phyloP scores from a whole-genome alignment of 2,113 vertebrate species.

The Bambusicola thoracicus region DNA sequence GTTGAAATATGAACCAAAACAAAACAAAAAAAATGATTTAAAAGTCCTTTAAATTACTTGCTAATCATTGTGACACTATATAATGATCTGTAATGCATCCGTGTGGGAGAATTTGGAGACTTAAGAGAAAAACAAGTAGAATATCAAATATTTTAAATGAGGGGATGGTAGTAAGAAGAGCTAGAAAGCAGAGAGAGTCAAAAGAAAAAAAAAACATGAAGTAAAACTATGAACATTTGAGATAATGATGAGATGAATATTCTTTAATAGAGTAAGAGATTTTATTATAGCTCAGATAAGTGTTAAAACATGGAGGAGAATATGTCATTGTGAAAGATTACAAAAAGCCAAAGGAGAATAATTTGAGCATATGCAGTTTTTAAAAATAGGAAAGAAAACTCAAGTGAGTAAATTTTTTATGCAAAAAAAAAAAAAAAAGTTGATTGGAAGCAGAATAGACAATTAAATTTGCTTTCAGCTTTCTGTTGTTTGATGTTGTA shows the following conservation, averaged over 20 bases:
- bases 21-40: neutral
- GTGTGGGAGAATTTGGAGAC: neutral
- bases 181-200: neutral
- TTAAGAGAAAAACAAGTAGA: neutral
- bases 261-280: neutral
- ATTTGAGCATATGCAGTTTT: neutral
- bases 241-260: neutral
- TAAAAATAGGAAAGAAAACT: neutral
- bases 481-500: conserved; percentile 31
- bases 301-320: neutral
- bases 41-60: neutral
- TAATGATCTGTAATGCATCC: neutral
- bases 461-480: conserved; percentile 37
- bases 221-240: neutral
- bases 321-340: neutral
- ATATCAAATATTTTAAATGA: neutral
- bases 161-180: neutral
- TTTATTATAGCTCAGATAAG: neutral
- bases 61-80: neutral
- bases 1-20: neutral
- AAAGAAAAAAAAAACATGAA: neutral
- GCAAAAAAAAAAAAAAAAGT: neutral
- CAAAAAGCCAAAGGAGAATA: neutral
- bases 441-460: neutral
- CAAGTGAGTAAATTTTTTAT: neutral